Percentiles rank a stretch among this genome's conserved stretches.
These are phyloP conservation scores for Empidonax alnorum DNA, from an alignment of 2,113 vertebrate species.

Conservation along the genomic window DNA sequence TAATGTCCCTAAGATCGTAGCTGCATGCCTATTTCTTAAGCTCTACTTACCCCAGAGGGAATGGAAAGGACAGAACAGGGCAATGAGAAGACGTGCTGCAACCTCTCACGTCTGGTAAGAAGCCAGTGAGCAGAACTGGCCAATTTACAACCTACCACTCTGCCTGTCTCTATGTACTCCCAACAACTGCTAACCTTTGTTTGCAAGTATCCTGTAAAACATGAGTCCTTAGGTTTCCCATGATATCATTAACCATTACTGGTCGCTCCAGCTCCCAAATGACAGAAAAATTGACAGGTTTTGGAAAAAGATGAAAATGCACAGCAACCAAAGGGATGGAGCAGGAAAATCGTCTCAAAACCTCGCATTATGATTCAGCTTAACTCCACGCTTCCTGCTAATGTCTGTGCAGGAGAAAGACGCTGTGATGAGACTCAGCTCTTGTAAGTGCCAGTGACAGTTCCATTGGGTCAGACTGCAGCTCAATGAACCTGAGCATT, in stretches of 20 bases:
- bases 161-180: not conserved
- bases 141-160: not conserved
- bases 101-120: accelerated
- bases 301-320: not conserved
- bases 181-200: not conserved
- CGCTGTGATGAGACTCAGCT: not conserved
- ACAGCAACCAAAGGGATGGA: not conserved
- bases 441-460: not conserved
- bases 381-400: not conserved
- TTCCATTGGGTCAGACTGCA: not conserved
- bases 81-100: not conserved
- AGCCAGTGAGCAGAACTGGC: not conserved
- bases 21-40: not conserved
- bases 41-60: not conserved
- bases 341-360: not conserved
- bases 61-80: not conserved
- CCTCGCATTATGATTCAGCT: not conserved
- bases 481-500: not conserved
- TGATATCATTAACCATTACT: accelerated
- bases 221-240: not conserved
- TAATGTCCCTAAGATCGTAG: not conserved
- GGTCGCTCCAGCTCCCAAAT: not conserved
- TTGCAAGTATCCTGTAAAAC: not conserved
- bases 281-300: not conserved
- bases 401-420: not conserved